Conservation (phyloP, 2,113 vertebrate genomes). For the Onychostruthus taczanowskii region DNA sequence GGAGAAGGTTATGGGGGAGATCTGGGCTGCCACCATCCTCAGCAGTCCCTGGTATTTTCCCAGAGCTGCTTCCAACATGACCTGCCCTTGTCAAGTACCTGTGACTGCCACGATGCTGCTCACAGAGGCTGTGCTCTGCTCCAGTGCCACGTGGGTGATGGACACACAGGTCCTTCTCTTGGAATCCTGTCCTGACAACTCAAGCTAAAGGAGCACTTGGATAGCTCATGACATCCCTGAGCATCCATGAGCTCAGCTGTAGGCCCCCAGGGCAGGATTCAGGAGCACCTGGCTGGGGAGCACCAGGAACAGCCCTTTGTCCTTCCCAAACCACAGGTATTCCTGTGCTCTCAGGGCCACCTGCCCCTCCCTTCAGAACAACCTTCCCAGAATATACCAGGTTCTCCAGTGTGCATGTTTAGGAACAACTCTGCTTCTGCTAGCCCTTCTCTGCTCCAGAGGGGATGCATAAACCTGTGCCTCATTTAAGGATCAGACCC, state of each 20-base stretch:
- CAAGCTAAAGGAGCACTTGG: background rate
- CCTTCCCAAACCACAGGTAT: background rate
- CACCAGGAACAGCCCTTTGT: background rate
- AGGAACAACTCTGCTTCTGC: background rate
- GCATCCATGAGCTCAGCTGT: background rate
- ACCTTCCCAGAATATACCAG: background rate
- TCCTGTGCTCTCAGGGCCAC: background rate
- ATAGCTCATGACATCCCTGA: background rate
- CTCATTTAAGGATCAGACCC: background rate
- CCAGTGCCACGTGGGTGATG: accelerated
- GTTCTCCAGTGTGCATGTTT: background rate
- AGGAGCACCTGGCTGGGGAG: background rate
- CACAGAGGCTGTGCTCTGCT: accelerated
- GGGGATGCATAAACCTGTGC: background rate
- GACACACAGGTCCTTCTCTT: background rate
- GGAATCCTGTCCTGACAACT: background rate
- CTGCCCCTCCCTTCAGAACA: background rate
- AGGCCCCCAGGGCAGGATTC: background rate
- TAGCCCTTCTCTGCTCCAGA: background rate
- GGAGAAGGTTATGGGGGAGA: background rate
- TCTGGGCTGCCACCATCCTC: background rate
- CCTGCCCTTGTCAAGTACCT: background rate
- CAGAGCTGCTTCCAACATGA: background rate
- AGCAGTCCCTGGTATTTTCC: background rate
- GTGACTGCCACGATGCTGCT: background rate